A percentile compares a stretch with the other conserved stretches of the same genome.
These are phyloP conservation scores for Odocoileus virginianus DNA, from an alignment of 2,113 vertebrate genomes.

Conservation along the genomic window DNA sequence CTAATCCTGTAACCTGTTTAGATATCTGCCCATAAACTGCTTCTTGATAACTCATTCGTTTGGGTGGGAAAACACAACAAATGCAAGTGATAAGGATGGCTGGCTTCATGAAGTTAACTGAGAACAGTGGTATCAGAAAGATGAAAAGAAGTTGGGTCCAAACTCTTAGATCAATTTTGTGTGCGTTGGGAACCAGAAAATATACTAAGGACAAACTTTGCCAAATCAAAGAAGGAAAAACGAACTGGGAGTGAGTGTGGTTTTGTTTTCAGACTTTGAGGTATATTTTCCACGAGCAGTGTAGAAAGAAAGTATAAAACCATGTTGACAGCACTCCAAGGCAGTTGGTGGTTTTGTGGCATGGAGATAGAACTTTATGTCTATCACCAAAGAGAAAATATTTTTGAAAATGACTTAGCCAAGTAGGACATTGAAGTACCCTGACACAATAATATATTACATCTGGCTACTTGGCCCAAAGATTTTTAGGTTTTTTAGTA, in stretches of 20 bases:
- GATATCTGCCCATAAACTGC: neutral
- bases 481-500: conserved; percentile 29
- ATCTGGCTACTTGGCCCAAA: conserved; percentile 60
- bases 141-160: neutral
- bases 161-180: neutral
- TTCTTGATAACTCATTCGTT: neutral
- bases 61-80: neutral
- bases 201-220: neutral
- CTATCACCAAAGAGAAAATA: conserved; percentile 69
- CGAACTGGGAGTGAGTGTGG: conserved; percentile 17
- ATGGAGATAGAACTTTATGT: conserved; percentile 65
- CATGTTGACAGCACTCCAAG: conserved; percentile 17
- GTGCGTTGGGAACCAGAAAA: conserved; percentile 38
- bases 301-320: conserved; percentile 56
- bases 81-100: neutral
- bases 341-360: conserved; percentile 64
- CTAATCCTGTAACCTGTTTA: neutral
- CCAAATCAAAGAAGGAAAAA: conserved; percentile 60
- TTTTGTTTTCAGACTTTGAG: conserved; percentile 61
- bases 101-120: neutral
- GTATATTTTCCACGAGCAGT: conserved; percentile 41
- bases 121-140: neutral
- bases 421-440: conserved; percentile 60
- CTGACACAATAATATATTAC: conserved; percentile 49
- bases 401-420: conserved; percentile 62